Base-by-base conservation (phyloP, 2,888 invertebrate genomes). In the Lagria hirta region DNA sequence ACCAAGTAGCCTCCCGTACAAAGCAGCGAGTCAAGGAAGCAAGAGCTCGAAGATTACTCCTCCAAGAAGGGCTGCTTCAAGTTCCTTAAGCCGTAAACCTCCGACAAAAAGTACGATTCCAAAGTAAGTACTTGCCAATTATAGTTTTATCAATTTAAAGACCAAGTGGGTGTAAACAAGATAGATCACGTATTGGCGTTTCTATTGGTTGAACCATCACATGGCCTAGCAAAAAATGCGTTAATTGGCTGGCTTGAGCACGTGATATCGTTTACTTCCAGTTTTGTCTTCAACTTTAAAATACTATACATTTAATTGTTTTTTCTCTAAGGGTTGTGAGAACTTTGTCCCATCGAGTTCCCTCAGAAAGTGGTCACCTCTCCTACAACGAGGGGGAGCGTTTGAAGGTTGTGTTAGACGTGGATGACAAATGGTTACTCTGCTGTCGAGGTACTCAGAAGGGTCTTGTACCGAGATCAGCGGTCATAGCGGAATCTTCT, bases 361-460 rank as follows among this genome's bases (percentile, higher is more conserved):
- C 86, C n/a, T 83, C 86, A 1, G 86, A 86, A 62, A 85, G 83
- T 30, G 87, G 86, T 6, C 87, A 87, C 61, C 73, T 88, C 21
- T 82, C 86, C 7, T 88, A 86, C 72, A 84, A 82, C 65, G 85
- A 86, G 66, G 86, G 86, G 10, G 87, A 87, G 64, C 77, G 80
- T 24, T 74, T 88, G 28, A 81, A 82, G 48, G 78, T 88, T 18
- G 82, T 87, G 30, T 73, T 87, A 15, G 86, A 87, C 60, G 86
- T 88, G 27, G 87, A 88, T 66, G 81, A 79, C 60, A 84, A 84
- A 58, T 83, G 86, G 79, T 69, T 87, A 53, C 71, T 88, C 42
- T 88, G 88, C 67, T 84, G 85, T 60, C 74, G 84, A 54, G 86
- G 86, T 4, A 83, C 84, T 21, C 83, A 83, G 59, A 86, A 86